These are phyloP conservation scores for Monodelphis domestica DNA, from an alignment of 2,797 vertebrate species.

Conservation along the genomic window DNA sequence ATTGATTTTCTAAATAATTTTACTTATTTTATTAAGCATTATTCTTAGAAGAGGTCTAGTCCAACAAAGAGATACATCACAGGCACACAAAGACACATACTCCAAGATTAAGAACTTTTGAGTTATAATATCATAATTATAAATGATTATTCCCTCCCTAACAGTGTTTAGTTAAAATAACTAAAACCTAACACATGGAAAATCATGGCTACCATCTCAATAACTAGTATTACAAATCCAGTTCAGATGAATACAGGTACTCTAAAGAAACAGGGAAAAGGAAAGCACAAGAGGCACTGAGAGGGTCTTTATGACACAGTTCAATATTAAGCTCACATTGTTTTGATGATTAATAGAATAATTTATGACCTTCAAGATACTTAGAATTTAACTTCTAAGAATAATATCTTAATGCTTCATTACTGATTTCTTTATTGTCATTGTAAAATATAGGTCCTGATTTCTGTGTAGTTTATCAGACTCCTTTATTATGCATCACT, in stretches of 20 bases:
- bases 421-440: constrained; percentile 65
- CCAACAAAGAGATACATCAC: background rate
- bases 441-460: constrained; percentile 66
- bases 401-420: constrained; percentile 66
- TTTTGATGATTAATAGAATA: constrained; percentile 62
- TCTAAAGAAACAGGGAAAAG: constrained; percentile 34
- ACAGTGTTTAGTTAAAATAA: background rate
- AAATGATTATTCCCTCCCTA: background rate
- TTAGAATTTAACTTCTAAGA: constrained; percentile 62
- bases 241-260: background rate
- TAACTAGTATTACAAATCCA: constrained; percentile 15
- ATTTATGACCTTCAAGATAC: constrained; percentile 49
- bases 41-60: background rate
- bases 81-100: background rate
- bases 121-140: background rate
- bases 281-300: constrained; percentile 15
- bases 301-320: constrained; percentile 38
- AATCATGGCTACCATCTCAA: background rate
- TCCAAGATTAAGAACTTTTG: background rate
- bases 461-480: constrained; percentile 48
- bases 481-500: constrained; percentile 3
- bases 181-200: background rate
- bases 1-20: background rate
- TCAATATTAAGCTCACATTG: constrained; percentile 59
- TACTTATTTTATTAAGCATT: background rate